Evolutionary conservation across 2,113 vertebrate genomes (phyloP).

Genomic region (Dolichallabes microphthalmus): DNA sequence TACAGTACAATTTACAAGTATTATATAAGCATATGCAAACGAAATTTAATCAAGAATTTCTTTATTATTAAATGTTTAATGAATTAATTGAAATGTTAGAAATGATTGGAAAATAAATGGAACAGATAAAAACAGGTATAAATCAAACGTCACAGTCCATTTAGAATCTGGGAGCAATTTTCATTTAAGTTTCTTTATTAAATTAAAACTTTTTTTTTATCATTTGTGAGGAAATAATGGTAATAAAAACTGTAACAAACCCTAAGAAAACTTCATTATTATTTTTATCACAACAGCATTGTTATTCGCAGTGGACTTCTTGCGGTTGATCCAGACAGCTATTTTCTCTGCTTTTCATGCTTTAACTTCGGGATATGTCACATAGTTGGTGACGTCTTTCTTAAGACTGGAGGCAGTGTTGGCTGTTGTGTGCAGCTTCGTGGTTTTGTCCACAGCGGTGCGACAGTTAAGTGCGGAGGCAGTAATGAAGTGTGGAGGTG

Average conservation of each 20-base stretch:
- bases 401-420: background rate
- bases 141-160: background rate
- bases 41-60: background rate
- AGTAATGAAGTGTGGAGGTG: constrained; percentile 48
- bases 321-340: background rate
- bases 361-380: background rate
- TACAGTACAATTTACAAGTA: background rate
- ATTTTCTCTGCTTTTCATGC: background rate
- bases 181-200: background rate
- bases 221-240: background rate
- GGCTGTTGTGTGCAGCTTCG: background rate
- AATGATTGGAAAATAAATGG: background rate
- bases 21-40: background rate
- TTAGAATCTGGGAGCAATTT: background rate
- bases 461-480: constrained; percentile 45
- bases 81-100: background rate
- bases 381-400: background rate
- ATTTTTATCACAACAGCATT: no score
- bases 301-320: background rate
- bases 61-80: background rate
- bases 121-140: background rate
- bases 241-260: background rate
- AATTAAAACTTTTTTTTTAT: background rate
- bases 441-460: constrained; percentile 46
- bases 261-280: background rate